Percentiles rank a stretch among this genome's conserved stretches.
phyloP scores from a whole-genome alignment of 1,140 invertebrate species.

The Drosophila melanica region DNA sequence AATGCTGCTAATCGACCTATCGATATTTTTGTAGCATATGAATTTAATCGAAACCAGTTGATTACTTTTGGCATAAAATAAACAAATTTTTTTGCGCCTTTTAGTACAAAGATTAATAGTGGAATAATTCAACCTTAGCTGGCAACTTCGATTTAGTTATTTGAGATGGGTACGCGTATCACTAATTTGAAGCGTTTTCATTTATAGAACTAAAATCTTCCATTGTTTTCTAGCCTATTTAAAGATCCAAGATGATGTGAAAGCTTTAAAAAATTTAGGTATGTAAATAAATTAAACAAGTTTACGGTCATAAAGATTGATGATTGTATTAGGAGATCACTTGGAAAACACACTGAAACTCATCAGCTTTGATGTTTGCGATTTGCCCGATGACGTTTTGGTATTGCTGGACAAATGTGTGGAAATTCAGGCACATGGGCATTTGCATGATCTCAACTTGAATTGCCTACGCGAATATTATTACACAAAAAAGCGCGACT shows the following conservation, averaged over 20 bases:
- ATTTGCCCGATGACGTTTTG: constrained; percentile 63
- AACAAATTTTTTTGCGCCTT: background rate
- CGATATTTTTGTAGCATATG: background rate
- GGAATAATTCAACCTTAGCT: background rate
- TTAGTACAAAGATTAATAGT: too few relatives aligned
- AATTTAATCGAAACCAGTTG: background rate
- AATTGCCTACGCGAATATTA: constrained; percentile 63
- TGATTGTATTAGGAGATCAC: constrained; percentile 40
- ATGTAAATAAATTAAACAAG: background rate
- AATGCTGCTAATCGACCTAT: background rate
- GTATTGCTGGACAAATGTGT: constrained; percentile 59
- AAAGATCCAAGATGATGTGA: constrained; percentile 52
- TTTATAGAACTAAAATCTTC: background rate
- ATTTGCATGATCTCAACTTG: constrained; percentile 55
- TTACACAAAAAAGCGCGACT: constrained; percentile 50
- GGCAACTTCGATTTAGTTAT: background rate
- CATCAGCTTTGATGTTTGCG: constrained; percentile 56
- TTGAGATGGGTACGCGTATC: constrained; percentile 36
- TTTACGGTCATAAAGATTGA: background rate
- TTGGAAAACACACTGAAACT: constrained; percentile 62
- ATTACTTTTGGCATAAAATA: background rate
- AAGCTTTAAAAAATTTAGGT: constrained; percentile 37
- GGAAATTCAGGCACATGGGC: constrained; percentile 37
- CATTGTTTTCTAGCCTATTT: constrained; percentile 37
- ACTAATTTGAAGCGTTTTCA: background rate